phyloP scores from a whole-genome alignment of 2,888 invertebrate species.

The Lycophotia porphyrea region DNA sequence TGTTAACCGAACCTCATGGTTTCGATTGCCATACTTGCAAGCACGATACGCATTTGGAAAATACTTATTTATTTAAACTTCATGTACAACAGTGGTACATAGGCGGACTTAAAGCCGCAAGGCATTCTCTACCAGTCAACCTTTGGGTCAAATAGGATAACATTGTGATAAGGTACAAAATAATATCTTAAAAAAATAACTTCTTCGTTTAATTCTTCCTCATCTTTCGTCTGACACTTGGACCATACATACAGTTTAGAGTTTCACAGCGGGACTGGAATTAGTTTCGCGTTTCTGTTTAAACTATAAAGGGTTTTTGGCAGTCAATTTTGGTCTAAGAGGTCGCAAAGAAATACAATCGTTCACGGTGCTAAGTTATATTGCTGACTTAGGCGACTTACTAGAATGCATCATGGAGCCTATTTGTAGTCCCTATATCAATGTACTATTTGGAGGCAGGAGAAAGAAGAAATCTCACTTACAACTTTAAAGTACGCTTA shows the following conservation, averaged over 20 bases:
- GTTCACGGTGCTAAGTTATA: not conserved
- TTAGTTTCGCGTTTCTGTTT: constrained; percentile 71
- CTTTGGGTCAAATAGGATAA: too few relatives aligned
- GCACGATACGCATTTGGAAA: not conserved
- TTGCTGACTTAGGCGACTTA: not conserved
- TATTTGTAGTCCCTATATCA: not conserved
- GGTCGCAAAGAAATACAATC: constrained; percentile 33
- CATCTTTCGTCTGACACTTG: constrained; percentile 39
- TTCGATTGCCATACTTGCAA: not conserved
- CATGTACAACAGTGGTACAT: too few relatives aligned
- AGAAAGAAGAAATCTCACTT: not conserved
- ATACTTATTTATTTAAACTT: too few relatives aligned
- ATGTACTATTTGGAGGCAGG: not conserved
- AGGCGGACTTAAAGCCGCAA: too few relatives aligned
- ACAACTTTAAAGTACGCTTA: not conserved
- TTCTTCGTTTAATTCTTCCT: too few relatives aligned
- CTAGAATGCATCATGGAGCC: not conserved
- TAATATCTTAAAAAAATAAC: too few relatives aligned
- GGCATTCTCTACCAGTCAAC: too few relatives aligned
- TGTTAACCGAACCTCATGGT: not conserved
- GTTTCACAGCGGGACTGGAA: constrained; percentile 65
- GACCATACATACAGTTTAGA: constrained; percentile 57
- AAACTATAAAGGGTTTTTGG: constrained; percentile 70
- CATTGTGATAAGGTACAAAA: too few relatives aligned
- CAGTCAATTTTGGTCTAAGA: constrained; percentile 62